Percentiles rank a stretch among this genome's conserved stretches.
phyloP scores from a whole-genome alignment of 2,797 vertebrate genomes.

The Leptoclinus maculatus region DNA sequence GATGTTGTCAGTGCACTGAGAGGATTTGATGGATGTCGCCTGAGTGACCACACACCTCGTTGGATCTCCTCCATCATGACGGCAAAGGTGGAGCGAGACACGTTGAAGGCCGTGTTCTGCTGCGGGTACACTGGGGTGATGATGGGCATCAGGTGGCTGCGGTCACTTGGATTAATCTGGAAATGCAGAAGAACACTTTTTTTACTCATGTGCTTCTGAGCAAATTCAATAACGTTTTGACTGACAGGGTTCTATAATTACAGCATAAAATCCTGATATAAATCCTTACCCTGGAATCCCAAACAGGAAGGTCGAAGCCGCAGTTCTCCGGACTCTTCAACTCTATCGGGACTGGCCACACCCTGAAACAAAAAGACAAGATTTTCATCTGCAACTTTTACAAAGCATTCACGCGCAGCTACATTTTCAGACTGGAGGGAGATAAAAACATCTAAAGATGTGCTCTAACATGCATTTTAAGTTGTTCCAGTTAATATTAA shows the following conservation, averaged over 20 bases:
- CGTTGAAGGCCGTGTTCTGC: constrained; percentile 95
- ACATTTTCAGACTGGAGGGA: not conserved
- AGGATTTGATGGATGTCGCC: not conserved
- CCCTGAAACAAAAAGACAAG: constrained; percentile 75
- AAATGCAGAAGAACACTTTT: not conserved
- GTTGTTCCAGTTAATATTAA: not conserved
- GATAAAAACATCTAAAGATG: not conserved
- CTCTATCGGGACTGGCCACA: constrained; percentile 92
- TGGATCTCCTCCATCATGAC: constrained; percentile 94
- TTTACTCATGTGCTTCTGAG: not conserved
- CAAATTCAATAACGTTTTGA: not conserved
- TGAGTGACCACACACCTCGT: constrained; percentile 84
- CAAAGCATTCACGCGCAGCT: not conserved
- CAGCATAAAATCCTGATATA: not conserved
- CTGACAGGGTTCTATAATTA: not conserved
- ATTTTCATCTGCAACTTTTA: not conserved
- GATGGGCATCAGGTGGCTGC: constrained; percentile 95
- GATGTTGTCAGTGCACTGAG: not conserved
- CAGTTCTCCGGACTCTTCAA: constrained; percentile 90
- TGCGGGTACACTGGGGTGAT: constrained; percentile 93
- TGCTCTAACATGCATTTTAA: not conserved
- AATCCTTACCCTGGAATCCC: constrained; percentile 90
- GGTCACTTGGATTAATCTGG: constrained; percentile 92
- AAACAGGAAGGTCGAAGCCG: constrained; percentile 92
- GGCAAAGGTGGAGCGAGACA: constrained; percentile 90